A percentile compares a stretch with the other conserved stretches of the same genome.
Conservation (phyloP, 1,140 invertebrate genomes). For the Neelides sp. region DNA sequence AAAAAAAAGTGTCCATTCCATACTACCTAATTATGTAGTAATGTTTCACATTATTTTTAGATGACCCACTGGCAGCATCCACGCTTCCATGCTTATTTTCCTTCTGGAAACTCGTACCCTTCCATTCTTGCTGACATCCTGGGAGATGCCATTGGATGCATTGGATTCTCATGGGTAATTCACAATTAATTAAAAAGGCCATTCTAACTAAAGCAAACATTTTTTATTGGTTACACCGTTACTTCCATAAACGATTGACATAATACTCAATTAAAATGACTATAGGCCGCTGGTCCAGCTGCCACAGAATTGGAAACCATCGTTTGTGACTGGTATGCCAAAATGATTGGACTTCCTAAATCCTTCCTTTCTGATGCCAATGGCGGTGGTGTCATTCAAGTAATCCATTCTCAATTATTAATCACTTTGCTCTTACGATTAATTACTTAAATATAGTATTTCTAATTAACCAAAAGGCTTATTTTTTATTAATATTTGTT, state of each 20-base stretch:
- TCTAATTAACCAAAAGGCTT: too few species aligned
- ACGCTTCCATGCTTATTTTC: conserved; percentile 95
- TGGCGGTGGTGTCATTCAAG: conserved; percentile 83
- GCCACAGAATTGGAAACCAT: conserved; percentile 95
- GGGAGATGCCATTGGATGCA: conserved; percentile 83
- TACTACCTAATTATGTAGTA: not conserved
- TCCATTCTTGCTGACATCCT: conserved; percentile 97
- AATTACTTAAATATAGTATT: too few species aligned
- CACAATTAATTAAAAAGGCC: too few species aligned
- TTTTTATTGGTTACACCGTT: not conserved
- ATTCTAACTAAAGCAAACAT: too few species aligned
- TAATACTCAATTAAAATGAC: conserved; percentile 30
- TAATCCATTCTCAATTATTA: not conserved
- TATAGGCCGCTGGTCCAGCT: conserved; percentile 83
- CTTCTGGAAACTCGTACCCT: conserved; percentile 89
- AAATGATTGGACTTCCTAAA: conserved; percentile 73
- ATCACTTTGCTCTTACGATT: not conserved
- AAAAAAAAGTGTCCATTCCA: not conserved
- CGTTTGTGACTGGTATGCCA: conserved; percentile 87
- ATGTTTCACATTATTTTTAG: conserved; percentile 37
- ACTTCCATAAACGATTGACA: not conserved
- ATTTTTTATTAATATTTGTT: conserved; percentile 6
- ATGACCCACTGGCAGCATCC: conserved; percentile 98
- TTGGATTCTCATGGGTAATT: conserved; percentile 93
- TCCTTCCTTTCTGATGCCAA: conserved; percentile 71